These are phyloP conservation scores for Antechinus flavipes DNA, from an alignment of 2,113 vertebrate species.

Conservation along the genomic window DNA sequence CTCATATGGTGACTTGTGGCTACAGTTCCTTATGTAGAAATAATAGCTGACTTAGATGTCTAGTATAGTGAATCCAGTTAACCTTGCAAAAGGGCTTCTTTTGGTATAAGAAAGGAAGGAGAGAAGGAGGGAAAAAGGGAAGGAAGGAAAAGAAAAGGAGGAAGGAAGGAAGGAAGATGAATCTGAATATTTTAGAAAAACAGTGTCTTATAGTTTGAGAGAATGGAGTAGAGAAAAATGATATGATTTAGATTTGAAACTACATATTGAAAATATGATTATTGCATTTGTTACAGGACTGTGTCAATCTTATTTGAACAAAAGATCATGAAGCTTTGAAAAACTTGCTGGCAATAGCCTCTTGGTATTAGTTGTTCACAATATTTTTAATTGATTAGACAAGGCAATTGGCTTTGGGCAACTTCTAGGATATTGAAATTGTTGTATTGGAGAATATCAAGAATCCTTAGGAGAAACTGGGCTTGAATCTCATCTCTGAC, in stretches of 20 bases:
- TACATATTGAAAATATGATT: neutral
- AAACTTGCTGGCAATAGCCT: neutral
- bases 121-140: neutral
- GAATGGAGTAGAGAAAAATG: conserved; percentile 18
- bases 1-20: conserved; percentile 65
- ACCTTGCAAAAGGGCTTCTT: neutral
- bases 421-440: neutral
- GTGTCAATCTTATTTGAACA: neutral
- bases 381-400: conserved; percentile 10
- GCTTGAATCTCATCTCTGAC: neutral
- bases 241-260: neutral
- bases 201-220: neutral
- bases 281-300: conserved; percentile 1
- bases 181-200: neutral
- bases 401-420: neutral
- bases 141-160: neutral
- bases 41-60: neutral
- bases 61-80: neutral
- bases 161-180: neutral
- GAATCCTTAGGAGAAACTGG: neutral
- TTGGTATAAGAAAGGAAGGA: neutral
- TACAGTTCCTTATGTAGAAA: neutral
- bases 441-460: neutral
- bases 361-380: neutral
- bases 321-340: neutral